Base-by-base conservation (phyloP, 2,888 invertebrate genomes). In the Rhingia campestris region DNA sequence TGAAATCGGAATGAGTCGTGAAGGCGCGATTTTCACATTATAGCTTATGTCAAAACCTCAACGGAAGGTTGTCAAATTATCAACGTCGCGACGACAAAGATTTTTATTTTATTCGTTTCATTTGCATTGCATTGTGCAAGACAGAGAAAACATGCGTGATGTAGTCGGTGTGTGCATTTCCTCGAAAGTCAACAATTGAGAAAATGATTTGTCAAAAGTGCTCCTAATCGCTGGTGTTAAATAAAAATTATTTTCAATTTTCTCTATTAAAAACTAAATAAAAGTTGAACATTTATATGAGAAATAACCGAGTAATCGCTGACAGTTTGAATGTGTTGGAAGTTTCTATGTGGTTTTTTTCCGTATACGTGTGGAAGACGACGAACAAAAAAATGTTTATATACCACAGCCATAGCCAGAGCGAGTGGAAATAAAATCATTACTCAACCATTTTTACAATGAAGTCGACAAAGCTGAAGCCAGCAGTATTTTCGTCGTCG, bases 381-480 rank as follows among this genome's bases (percentile, higher is more conserved):
- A 43, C 49, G 67, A 80, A 73, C 61, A 66, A 73, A 80, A 22
- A 70, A 58, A 72, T 30, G 6, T 70, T 58, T 76, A 79, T 66
- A 79, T 79, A 79, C 77, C 51, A 70, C 49, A 22, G 49, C 49
- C 49, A 49, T 49, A 49, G 73, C 32, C 53, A 67, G 64, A 72
- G 53, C 64, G 73, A 79, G 72, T 73, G 79, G 72, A 72, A 81
- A 74, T 73, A 80, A 81, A 81, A 75, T 81, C 69, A 75, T 81
- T 81, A 81, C 81, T 75, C 81, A 81, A 81, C 81, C 75, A 58
- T 74, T 81, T 81, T 75, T 81, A 75, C 74, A 69, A 75, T 81
- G 81, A 75, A 75, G 69, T 63, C 63, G 66, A 51, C 66, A 37
- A 33, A 73, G 67, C 61, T 80, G 61, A 80, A 74, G 58, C 61